A percentile compares a stretch with the other conserved stretches of the same genome.
Conservation (phyloP, 2,797 vertebrate species). For the Diplodus sargus region DNA sequence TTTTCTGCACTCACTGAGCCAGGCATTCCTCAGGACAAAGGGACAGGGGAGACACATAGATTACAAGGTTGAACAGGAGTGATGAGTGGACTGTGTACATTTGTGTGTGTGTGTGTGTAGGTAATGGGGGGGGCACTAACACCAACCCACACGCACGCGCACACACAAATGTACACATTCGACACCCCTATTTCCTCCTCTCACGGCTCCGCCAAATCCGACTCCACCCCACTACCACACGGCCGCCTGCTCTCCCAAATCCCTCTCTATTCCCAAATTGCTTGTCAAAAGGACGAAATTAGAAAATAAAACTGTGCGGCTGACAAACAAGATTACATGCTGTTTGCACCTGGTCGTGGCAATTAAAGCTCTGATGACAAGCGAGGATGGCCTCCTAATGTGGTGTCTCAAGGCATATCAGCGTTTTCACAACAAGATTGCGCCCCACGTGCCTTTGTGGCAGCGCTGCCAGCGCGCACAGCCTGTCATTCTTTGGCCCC, state of each 20-base stretch:
- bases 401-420: conserved; percentile 80
- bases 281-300: conserved; percentile 83
- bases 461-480: conserved; percentile 36
- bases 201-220: conserved; percentile 55
- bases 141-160: conserved; percentile 7
- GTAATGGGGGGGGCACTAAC: background rate
- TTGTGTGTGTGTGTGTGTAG: no score
- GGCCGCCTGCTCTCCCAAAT: conserved; percentile 65
- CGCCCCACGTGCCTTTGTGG: conserved; percentile 53
- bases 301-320: conserved; percentile 79
- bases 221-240: conserved; percentile 66
- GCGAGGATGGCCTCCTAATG: conserved; percentile 81
- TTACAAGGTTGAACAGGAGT: conserved; percentile 77
- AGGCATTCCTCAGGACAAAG: conserved; percentile 77
- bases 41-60: conserved; percentile 68
- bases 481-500: conserved; percentile 66
- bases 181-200: conserved; percentile 49
- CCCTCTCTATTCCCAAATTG: conserved; percentile 78
- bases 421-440: conserved; percentile 77
- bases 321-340: conserved; percentile 86
- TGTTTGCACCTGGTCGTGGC: conserved; percentile 85
- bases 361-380: conserved; percentile 85
- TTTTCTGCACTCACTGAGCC: conserved; percentile 75
- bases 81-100: conserved; percentile 56
- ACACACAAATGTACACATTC: conserved; percentile 29